Base-by-base conservation (phyloP, 2,888 invertebrate species). In the Drosophila dives region DNA sequence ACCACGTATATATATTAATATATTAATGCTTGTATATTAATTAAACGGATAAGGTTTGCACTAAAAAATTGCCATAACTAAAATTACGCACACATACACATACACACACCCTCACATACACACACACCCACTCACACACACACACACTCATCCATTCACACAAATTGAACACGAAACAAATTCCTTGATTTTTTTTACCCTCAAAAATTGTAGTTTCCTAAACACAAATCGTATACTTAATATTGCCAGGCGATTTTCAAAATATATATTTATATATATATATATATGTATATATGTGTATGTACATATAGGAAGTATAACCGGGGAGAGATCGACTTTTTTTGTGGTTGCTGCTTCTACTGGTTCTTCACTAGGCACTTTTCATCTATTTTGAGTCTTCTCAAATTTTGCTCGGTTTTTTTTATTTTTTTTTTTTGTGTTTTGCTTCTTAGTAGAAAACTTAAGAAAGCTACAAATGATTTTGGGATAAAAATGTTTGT, bases 341-440 rank as follows among this genome's bases (percentile, higher is more conserved):
- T 23, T 34, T 53, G n/a, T 20, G 32, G 53, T 20, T 38, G 17
- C 53, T 53, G 32, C 42, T 56, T n/a, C 64, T 61, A 38, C 56
- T 74, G 71, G 40, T 81, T 77, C 60, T 54, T 77, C 60, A 58
- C 85, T 85, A 85, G 89, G 89, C 85, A 85, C 85, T 85, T 87
- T 45, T 81, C 72, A 51, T 66, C 75, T 76, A 54, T 54, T 40
- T 48, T 51, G 48, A 69, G 81, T 62, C 23, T 59, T 32, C 26
- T 23, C 17, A 17, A 50, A 8, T n/a, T 32, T 36, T 40, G 20
- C 17, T 55, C 15, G 26, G 26, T 12, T 54, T 59, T 49, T 11
- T 20, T 38, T 26, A 20, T 34, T 50, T 15, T 42, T 38, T n/a
- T 11, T 53, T 56, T 45, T 58, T 10, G 12, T 40, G n/a, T 33